Conservation (phyloP, 92 coral and sea anemone species). For the Muricea muricata region DNA sequence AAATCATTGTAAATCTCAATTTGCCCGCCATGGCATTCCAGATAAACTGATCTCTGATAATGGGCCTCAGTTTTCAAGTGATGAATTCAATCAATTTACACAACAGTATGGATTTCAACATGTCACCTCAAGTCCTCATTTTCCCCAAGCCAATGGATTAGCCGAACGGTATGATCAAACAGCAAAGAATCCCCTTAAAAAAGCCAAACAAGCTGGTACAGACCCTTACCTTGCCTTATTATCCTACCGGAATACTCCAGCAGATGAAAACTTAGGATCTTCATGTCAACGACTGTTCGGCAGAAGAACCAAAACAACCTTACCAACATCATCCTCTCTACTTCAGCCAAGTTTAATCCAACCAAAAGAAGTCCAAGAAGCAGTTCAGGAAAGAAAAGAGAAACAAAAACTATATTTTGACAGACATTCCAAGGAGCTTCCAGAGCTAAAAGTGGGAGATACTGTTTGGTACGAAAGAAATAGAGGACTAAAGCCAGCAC, state of each 20-base stretch:
- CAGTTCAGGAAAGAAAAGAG: not conserved
- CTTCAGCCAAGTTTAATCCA: not conserved
- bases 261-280: constrained; percentile 1
- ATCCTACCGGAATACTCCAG: constrained; percentile 34
- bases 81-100: constrained; percentile 23
- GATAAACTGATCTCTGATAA: constrained; percentile 25
- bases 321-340: constrained; percentile 10
- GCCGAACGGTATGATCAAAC: constrained; percentile 38
- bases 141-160: constrained; percentile 30
- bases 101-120: constrained; percentile 14
- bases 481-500: not conserved
- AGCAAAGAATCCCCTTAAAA: constrained; percentile 33
- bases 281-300: constrained; percentile 24
- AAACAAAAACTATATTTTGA: not conserved
- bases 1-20: constrained; percentile 26
- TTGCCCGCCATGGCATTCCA: constrained; percentile 41
- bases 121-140: constrained; percentile 33
- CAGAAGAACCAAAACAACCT: constrained; percentile 31
- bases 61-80: constrained; percentile 27
- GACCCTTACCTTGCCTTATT: constrained; percentile 34
- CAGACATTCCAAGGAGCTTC: not conserved
- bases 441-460: not conserved
- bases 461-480: not conserved
- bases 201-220: constrained; percentile 33
- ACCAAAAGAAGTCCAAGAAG: not conserved